Base-by-base conservation (phyloP, 2,888 invertebrate species). In the Oxytorus armatus region DNA sequence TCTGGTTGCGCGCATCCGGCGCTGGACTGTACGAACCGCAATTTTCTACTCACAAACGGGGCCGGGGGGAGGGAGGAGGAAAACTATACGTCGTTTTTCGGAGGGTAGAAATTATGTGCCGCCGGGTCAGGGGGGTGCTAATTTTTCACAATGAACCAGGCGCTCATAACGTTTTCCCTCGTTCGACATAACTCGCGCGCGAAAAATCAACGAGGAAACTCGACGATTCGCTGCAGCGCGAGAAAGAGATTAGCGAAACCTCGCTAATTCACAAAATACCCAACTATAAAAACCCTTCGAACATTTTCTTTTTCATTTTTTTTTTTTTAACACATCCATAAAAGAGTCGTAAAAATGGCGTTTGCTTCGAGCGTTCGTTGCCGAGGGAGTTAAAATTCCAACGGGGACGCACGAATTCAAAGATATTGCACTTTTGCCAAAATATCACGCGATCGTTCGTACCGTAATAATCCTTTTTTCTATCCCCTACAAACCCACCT, bases 1-100 rank as follows among this genome's bases (percentile, higher is more conserved):
- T 80, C 76, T 80, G 80, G 80, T 77, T 80, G 80, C 73, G 80
- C 73, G 57, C 77, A 80, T 80, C 80, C 80, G 80, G 80, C 76
- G 25, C 59, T 36, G 21, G 63, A 23, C 14, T 33, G 8, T 29
- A 47, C 49, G 39, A 72, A 65, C 70, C 57, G 70, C 77, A 70
- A 70, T 77, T 77, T 77, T 70, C 39, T 70, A n/a, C 14, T 11
- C 18, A 39, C 39, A 51, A 21, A 44, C 14, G n/a, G 21, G 55
- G 63, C 44, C 65, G n/a, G 36, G 8, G 8, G 57, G 29, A 4
- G 70, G 0, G 36, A 5, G 69, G 29, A 44, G 69, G 25, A 29
- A 14, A 29, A 70, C 77, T 77, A 33, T 55, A 70, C 21, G 63
- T 69, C 23, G 76, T 63, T 69, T 69, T 53, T 55, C 69, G n/a